Base-by-base conservation (phyloP, 2,113 vertebrate species). In the Daubentonia madagascariensis region DNA sequence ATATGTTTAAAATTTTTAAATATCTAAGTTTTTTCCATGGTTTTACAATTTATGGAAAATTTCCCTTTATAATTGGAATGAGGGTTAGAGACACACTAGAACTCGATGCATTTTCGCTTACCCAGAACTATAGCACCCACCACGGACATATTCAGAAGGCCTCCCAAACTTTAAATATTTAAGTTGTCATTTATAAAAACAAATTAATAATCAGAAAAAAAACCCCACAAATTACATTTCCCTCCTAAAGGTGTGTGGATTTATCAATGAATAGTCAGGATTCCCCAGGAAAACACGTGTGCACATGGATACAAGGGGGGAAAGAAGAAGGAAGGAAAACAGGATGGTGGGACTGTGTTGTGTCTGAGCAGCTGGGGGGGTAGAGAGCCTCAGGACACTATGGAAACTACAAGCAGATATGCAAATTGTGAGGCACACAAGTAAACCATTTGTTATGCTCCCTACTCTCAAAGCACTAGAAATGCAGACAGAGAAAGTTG, bases 341-440 rank as follows among this genome's bases (percentile, higher is more conserved):
- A 48, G 63, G 23, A 17, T 4, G 11, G 61, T 4, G 40, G 61
- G 35, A 16, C 43, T 7, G 6, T 8, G 28, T 0, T 5, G 25
- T 7, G 11, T 25, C 20, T 16, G 61, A 8, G 18, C 4, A 5
- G n/a, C 50, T 4, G 6, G 1, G 14, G 7, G 1, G 32, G 22
- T 8, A 0, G 12, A n/a, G 25, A 65, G 2, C 32, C 78, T 81
- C 23, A 5, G 54, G 14, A 28, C 1, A 1, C 2, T 35, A 0
- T 2, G 45, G 28, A 13, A 48, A 25, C 48, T 8, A 14, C 0
- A 0, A 0, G 6, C 37, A 37, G 6, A 70, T 28, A 63, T 12
- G 61, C 4, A 25, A 12, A 63, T 4, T 3, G 43, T 2, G 17
- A n/a, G 68, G 13, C 37, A 57, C 35, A 4, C 10, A 25, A 92